phyloP scores from a whole-genome alignment of 2,113 vertebrate species.

The Tenebrosternarchus preto region DNA sequence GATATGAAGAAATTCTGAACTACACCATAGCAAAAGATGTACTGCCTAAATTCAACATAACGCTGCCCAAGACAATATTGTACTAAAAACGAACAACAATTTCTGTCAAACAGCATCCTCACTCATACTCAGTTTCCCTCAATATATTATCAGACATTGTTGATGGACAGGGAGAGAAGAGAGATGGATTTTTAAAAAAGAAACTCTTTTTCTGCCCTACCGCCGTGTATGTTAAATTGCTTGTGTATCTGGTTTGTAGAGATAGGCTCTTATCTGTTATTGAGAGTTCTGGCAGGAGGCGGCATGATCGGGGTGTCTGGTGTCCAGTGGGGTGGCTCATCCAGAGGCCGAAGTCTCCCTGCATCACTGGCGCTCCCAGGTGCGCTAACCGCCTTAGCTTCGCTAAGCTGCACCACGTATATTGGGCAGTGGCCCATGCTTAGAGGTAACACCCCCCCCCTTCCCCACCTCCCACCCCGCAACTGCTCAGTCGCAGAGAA shows the following conservation, averaged over 20 bases:
- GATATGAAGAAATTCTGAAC: no score
- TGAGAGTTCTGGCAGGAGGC: constrained; percentile 53
- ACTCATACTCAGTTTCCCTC: background rate
- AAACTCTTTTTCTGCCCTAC: constrained; percentile 10
- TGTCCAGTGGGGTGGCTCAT: constrained; percentile 49
- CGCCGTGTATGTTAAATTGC: constrained; percentile 52
- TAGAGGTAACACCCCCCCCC: constrained; percentile 4
- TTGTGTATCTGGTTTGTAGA: constrained; percentile 55
- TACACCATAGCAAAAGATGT: no score
- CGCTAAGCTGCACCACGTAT: constrained; percentile 33
- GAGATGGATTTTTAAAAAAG: background rate
- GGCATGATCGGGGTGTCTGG: constrained; percentile 49
- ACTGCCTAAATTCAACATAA: no score
- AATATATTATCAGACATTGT: constrained; percentile 2
- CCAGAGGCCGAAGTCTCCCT: constrained; percentile 40
- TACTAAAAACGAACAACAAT: background rate
- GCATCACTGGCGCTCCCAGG: constrained; percentile 43
- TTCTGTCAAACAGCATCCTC: background rate
- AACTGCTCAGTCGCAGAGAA: constrained; percentile 35
- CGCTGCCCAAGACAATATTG: background rate
- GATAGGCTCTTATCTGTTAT: constrained; percentile 58
- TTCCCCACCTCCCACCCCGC: background rate
- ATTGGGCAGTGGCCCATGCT: constrained; percentile 29
- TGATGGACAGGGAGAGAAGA: constrained; percentile 1
- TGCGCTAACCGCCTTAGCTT: constrained; percentile 38